Percentiles rank a stretch among this genome's conserved stretches.
These are phyloP conservation scores for Drosophila obscura DNA, from an alignment of 1,140 invertebrate species.

Conservation along the genomic window DNA sequence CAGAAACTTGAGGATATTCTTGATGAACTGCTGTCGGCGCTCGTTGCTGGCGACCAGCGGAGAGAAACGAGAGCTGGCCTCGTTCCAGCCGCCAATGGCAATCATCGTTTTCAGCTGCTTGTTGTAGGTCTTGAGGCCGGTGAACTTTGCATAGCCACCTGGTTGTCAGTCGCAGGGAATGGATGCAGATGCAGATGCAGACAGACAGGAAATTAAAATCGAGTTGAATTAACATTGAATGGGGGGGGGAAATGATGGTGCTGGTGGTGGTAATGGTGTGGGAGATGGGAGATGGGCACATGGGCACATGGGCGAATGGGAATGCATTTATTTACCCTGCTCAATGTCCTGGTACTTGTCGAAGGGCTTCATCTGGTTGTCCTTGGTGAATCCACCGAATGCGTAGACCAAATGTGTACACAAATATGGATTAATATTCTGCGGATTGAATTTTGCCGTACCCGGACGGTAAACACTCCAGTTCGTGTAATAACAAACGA, in stretches of 20 bases:
- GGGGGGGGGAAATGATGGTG: neutral
- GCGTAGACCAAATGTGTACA: constrained; percentile 98
- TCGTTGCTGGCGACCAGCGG: constrained; percentile 92
- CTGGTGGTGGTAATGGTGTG: too few relatives aligned
- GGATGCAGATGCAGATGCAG: neutral
- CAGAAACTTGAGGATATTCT: constrained; percentile 94
- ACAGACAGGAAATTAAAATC: constrained; percentile 62
- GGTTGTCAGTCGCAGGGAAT: neutral
- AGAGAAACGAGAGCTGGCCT: constrained; percentile 95
- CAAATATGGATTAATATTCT: constrained; percentile 97
- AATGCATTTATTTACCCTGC: constrained; percentile 88
- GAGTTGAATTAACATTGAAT: constrained; percentile 47
- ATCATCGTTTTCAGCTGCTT: constrained; percentile 95
- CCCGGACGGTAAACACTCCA: constrained; percentile 96
- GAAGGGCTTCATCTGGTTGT: constrained; percentile 94
- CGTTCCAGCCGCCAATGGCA: constrained; percentile 98
- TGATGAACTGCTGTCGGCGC: constrained; percentile 91
- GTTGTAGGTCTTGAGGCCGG: constrained; percentile 96
- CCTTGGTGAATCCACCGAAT: constrained; percentile 95
- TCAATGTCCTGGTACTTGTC: constrained; percentile 98
- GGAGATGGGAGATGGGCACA: constrained; percentile 11
- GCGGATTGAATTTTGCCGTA: constrained; percentile 94
- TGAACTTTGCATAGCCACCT: constrained; percentile 98
- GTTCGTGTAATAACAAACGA: constrained; percentile 97
- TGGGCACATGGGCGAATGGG: constrained; percentile 45